Base-by-base conservation (phyloP, 2,888 invertebrate species). In the Drosophila mayaguana region DNA sequence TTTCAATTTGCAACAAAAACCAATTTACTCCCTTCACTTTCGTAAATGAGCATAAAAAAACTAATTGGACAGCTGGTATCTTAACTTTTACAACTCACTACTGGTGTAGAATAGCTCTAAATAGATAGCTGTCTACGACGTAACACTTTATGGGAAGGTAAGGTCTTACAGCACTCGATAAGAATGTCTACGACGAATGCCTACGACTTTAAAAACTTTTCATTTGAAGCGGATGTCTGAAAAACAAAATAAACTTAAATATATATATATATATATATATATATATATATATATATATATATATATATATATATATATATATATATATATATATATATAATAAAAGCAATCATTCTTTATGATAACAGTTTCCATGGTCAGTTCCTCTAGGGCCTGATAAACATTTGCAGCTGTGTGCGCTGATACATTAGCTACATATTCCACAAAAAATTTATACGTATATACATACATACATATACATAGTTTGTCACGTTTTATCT, bases 361-460 rank as follows among this genome's bases (percentile, higher is more conserved):
- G 76, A 75, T 80, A 79, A 67, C 42, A 42, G 42, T 20, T 75
- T 42, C 71, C 76, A 76, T 64, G 69, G 70, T 59, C 76, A 76
- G 76, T 76, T 76, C 46, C 53, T 62, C 42, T 32, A 34, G 42
- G 25, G 42, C n/a, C 45, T 50, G 80, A 88, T 87, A 88, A 72
- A 72, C 59, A 46, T 20, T 11, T 11, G 18, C n/a, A 22, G 20
- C 42, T 60, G 36, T 59, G 22, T n/a, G n/a, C 36, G 25, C 43
- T 16, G 22, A 55, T 54, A 25, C n/a, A 55, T 61, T 62, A 53
- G 50, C 59, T 45, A 34, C 25, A 53, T 25, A 40, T 50, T 32
- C 18, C 18, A 32, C 12, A 9, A 28, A 18, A 18, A 11, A n/a
- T 42, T 45, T 20, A 25, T 22, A 8, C 18, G 2, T 36, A 36